Evolutionary conservation across 2,797 vertebrate genomes (phyloP), one percentile per base, ranked within the genome.

Genomic region (Neosilurus mollespiculum): DNA sequence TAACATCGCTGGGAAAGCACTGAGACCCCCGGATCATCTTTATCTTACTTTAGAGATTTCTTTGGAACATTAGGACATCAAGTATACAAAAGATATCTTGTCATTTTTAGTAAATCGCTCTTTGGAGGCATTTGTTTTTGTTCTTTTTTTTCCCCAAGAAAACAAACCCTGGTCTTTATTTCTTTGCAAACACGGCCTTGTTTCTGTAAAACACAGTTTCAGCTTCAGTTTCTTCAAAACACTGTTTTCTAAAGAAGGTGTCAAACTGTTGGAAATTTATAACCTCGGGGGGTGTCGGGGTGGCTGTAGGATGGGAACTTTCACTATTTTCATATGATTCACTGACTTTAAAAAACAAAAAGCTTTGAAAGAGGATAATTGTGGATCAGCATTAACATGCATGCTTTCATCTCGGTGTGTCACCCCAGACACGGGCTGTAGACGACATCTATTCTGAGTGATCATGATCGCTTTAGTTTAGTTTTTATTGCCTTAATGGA

Each of bases 401-500:
- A n/a, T n/a, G n/a, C n/a, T n/a, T n/a, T n/a, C n/a, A n/a, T n/a
- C n/a, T n/a, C 14, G 11, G 59, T 76, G 67, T 78, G 86, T 78
- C 70, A 62, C 49, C 78, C 67, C 70, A 88, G 66, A 85, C 56
- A 30, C 58, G 62, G 72, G 26, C 64, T 43, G 37, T 43, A 43
- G 37, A 37, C 34, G 72, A 11, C 54, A 53, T 75, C 79, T 85
- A 83, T 87, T 82, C 54, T 82, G 56, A 83, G 75, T 26, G 30
- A 65, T 59, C 73, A 51, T 7, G 34, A n/a, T n/a, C n/a, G n/a
- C n/a, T n/a, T 49, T 79, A 16, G 30, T 14, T 85, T 82, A 75
- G 59, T 53, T 59, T 58, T 82, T 81, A 73, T 54, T 77, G 78
- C 73, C 76, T 81, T 71, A 73, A 67, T 73, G 51, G 66, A 86